Evolutionary conservation across 2,888 invertebrate species (phyloP).

Genomic region (Drosophila niveifrons): DNA sequence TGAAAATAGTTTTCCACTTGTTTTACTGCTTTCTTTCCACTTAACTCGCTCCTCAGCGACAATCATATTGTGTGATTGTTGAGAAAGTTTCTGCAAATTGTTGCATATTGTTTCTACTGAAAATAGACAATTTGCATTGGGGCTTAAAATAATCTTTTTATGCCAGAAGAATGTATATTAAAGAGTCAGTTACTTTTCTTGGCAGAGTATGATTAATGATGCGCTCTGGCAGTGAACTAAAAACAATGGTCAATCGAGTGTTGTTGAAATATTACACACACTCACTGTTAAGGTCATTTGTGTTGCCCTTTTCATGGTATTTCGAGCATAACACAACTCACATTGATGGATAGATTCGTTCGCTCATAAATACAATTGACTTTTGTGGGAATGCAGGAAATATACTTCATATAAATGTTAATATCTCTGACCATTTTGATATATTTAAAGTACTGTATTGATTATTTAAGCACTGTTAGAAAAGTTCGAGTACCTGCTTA

Average conservation of each 20-base stretch:
- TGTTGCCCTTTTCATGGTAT: constrained; percentile 1
- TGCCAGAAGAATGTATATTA: not conserved
- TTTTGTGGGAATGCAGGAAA: not conserved
- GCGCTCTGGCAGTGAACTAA: constrained; percentile 6
- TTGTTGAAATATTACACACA: constrained; percentile 41
- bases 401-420: not conserved
- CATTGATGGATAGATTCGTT: not conserved
- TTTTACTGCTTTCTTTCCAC: constrained; percentile 14
- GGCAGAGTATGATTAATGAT: constrained; percentile 28
- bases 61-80: constrained; percentile 2
- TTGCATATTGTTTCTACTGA: constrained; percentile 18
- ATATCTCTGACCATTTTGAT: not conserved
- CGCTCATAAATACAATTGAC: not conserved
- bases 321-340: constrained; percentile 1
- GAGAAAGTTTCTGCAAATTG: constrained; percentile 9
- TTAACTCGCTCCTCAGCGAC: not conserved
- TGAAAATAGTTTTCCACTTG: constrained; percentile 62
- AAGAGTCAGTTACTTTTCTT: not conserved
- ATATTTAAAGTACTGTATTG: too few species aligned
- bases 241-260: constrained; percentile 56
- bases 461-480: too few species aligned
- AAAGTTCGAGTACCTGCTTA: too few species aligned
- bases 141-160: constrained; percentile 12
- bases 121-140: not conserved
- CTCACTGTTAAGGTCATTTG: constrained; percentile 52